Evolutionary conservation across 1,140 invertebrate species (phyloP).

Genomic region (Campoletis sonorensis): DNA sequence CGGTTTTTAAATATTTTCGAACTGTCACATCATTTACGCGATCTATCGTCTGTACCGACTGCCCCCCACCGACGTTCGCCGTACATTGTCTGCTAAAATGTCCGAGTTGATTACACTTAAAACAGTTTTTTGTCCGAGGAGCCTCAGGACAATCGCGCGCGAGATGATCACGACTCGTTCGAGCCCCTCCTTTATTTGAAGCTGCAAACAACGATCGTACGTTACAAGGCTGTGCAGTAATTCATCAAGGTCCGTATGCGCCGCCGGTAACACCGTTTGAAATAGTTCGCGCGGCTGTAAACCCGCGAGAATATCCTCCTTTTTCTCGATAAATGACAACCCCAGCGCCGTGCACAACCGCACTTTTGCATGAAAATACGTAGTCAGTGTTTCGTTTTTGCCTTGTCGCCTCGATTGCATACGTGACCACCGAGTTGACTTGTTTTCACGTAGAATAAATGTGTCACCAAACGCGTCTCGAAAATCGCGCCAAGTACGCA

Average conservation of each 20-base stretch:
- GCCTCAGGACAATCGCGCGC: slow-evolving; percentile 47
- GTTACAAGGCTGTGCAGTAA: slow-evolving; percentile 51
- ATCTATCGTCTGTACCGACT: neutral
- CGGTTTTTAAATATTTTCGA: slow-evolving; percentile 44
- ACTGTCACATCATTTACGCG: neutral
- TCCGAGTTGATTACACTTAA: slow-evolving; percentile 41
- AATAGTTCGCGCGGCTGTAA: slow-evolving; percentile 39
- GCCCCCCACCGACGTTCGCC: neutral
- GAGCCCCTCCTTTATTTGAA: no score
- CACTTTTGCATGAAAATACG: slow-evolving; percentile 56
- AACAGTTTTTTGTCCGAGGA: slow-evolving; percentile 35
- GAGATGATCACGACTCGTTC: slow-evolving; percentile 37
- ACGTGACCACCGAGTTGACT: slow-evolving; percentile 45
- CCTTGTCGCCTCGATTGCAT: slow-evolving; percentile 54
- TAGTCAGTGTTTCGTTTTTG: slow-evolving; percentile 46
- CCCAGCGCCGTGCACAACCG: slow-evolving; percentile 49
- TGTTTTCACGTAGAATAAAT: slow-evolving; percentile 48
- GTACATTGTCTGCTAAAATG: slow-evolving; percentile 44
- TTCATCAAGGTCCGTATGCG: slow-evolving; percentile 20
- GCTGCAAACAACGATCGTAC: no score
- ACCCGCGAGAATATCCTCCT: slow-evolving; percentile 51
- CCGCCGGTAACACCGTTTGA: slow-evolving; percentile 28
- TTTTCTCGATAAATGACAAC: slow-evolving; percentile 46
- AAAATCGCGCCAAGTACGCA: slow-evolving; percentile 20
- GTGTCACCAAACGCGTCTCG: slow-evolving; percentile 49